Evolutionary conservation across 1,140 invertebrate genomes (phyloP).

Genomic region (Pseudomyrmex flavicornis): DNA sequence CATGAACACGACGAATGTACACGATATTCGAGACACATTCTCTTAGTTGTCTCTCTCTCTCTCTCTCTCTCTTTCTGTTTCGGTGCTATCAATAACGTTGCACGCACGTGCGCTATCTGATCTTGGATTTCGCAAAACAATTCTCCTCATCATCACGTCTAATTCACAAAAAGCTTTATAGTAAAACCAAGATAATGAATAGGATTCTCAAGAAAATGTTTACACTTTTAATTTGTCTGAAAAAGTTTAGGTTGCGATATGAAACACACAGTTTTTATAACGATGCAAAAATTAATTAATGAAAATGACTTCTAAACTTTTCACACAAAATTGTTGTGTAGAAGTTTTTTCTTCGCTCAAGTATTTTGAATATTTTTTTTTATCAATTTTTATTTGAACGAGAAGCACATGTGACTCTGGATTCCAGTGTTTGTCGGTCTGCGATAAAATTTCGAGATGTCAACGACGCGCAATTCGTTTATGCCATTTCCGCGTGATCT

Average conservation of each 20-base stretch:
- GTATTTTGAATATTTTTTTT: neutral
- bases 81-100: slow-evolving; percentile 1
- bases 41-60: slow-evolving; percentile 16
- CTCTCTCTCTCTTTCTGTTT: neutral
- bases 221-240: neutral
- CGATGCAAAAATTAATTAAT: neutral
- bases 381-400: no score
- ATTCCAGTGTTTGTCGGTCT: neutral
- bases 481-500: neutral
- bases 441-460: neutral
- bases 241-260: neutral
- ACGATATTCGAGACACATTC: slow-evolving; percentile 58
- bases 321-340: neutral
- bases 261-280: neutral
- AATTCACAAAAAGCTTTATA: neutral
- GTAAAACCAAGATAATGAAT: neutral
- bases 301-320: neutral
- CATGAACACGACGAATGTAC: slow-evolving; percentile 22
- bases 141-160: slow-evolving; percentile 14
- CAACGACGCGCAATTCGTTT: neutral
- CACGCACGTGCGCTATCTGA: slow-evolving; percentile 7
- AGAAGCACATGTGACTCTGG: no score
- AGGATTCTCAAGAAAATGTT: neutral
- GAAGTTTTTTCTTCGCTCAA: neutral
- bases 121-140: slow-evolving; percentile 10